These are phyloP conservation scores for Danaus melanippus DNA, from an alignment of 1,140 invertebrate genomes.

Conservation along the genomic window DNA sequence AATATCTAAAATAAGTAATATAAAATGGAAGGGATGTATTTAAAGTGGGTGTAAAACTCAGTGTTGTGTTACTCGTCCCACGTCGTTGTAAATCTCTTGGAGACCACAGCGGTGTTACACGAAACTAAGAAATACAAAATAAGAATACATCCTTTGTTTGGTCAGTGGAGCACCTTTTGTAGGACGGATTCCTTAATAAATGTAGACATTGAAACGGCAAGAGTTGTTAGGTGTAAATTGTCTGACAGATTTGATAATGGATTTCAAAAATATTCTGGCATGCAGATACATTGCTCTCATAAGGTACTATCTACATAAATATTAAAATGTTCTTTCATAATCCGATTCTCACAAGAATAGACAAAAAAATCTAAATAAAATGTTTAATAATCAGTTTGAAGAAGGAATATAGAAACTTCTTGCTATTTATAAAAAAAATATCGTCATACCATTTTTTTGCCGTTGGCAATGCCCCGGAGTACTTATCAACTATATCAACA, in stretches of 20 bases:
- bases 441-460: background rate
- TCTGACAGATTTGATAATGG: slow-evolving; percentile 3
- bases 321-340: too few relatives aligned
- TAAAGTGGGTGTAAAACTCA: slow-evolving; percentile 25
- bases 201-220: too few relatives aligned
- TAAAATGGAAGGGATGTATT: slow-evolving; percentile 1
- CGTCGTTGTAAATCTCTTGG: slow-evolving; percentile 24
- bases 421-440: background rate
- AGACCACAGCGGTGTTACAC: slow-evolving; percentile 19
- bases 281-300: background rate
- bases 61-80: slow-evolving; percentile 25
- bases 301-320: too few relatives aligned
- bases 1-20: too few relatives aligned
- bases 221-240: too few relatives aligned
- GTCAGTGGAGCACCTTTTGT: slow-evolving; percentile 12
- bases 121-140: slow-evolving; percentile 9
- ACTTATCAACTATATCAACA: slow-evolving; percentile 24
- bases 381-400: too few relatives aligned
- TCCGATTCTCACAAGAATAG: too few relatives aligned
- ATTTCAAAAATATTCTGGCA: background rate
- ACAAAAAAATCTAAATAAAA: too few relatives aligned
- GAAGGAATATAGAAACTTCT: too few relatives aligned
- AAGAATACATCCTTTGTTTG: slow-evolving; percentile 13
- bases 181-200: background rate
- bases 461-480: slow-evolving; percentile 9